phyloP scores from a whole-genome alignment of 2,113 vertebrate genomes.

The Polypterus senegalus region DNA sequence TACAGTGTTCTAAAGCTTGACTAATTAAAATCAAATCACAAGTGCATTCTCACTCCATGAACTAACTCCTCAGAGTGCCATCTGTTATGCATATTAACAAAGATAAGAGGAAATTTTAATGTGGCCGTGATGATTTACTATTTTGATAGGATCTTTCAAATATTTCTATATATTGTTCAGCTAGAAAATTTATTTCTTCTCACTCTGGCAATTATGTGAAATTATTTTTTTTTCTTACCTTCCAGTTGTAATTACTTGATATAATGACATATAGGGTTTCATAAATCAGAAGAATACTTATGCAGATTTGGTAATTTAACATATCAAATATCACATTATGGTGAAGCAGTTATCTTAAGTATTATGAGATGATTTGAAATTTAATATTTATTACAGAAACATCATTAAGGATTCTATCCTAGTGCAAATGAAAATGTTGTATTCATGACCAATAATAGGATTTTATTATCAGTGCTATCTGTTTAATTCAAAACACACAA shows the following conservation, averaged over 20 bases:
- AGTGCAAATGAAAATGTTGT: too few relatives aligned
- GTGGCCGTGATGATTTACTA: constrained; percentile 32
- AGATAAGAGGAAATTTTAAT: constrained; percentile 28
- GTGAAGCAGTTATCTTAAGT: constrained; percentile 34
- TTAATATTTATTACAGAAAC: constrained; percentile 43
- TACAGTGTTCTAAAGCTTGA: constrained; percentile 17
- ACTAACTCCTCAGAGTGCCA: constrained; percentile 31
- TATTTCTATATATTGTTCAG: constrained; percentile 30
- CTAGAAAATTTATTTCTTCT: constrained; percentile 26
- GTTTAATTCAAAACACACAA: too few relatives aligned
- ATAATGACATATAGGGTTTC: constrained; percentile 33
- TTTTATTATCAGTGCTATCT: too few relatives aligned
- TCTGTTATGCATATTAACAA: constrained; percentile 41
- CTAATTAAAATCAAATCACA: constrained; percentile 47
- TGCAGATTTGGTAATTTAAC: constrained; percentile 44
- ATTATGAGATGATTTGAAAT: constrained; percentile 24
- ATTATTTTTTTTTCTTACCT: constrained; percentile 18
- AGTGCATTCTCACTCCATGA: constrained; percentile 19
- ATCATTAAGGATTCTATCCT: constrained; percentile 17
- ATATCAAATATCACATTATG: constrained; percentile 26
- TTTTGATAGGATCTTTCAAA: constrained; percentile 34
- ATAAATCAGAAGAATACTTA: constrained; percentile 33
- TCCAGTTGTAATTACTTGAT: constrained; percentile 24
- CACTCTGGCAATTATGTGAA: constrained; percentile 31
- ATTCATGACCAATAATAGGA: too few relatives aligned